These are phyloP conservation scores for Microctonus aethiopoides DNA, from an alignment of 2,888 invertebrate genomes.

Conservation along the genomic window DNA sequence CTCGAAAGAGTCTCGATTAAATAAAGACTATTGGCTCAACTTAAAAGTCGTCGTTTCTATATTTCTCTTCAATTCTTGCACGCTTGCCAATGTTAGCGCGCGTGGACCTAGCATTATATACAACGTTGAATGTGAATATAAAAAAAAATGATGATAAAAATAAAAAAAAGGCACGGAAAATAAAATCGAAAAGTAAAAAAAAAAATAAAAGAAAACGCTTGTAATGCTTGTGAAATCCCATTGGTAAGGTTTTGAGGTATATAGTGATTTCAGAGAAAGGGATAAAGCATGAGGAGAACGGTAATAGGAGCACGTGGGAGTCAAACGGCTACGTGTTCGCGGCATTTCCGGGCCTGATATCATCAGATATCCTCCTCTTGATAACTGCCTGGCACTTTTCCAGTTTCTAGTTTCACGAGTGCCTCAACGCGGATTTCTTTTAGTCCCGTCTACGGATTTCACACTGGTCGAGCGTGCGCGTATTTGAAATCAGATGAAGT, in stretches of 20 bases:
- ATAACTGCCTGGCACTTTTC: slow-evolving; percentile 47
- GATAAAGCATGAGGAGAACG: slow-evolving; percentile 29
- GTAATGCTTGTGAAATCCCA: slow-evolving; percentile 25
- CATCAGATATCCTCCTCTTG: slow-evolving; percentile 45
- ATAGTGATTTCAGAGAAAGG: slow-evolving; percentile 24
- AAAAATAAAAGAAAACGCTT: slow-evolving; percentile 25
- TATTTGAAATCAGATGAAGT: neutral
- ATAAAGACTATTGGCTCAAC: slow-evolving; percentile 36
- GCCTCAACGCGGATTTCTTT: slow-evolving; percentile 29
- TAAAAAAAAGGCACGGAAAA: neutral
- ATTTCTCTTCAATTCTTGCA: neutral
- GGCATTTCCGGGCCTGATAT: slow-evolving; percentile 42
- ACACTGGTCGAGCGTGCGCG: slow-evolving; percentile 24
- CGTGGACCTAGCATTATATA: neutral
- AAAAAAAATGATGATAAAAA: neutral
- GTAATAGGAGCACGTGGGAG: slow-evolving; percentile 39
- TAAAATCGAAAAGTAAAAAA: slow-evolving; percentile 9
- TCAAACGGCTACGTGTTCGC: slow-evolving; percentile 44
- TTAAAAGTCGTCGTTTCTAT: neutral
- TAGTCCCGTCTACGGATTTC: slow-evolving; percentile 35
- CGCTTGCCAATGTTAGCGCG: neutral
- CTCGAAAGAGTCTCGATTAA: slow-evolving; percentile 24
- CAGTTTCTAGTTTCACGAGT: slow-evolving; percentile 38
- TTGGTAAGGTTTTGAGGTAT: slow-evolving; percentile 1
- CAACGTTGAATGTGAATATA: slow-evolving; percentile 13